Base-by-base conservation (phyloP, 2,888 invertebrate genomes). In the Oxystoma pomonae region DNA sequence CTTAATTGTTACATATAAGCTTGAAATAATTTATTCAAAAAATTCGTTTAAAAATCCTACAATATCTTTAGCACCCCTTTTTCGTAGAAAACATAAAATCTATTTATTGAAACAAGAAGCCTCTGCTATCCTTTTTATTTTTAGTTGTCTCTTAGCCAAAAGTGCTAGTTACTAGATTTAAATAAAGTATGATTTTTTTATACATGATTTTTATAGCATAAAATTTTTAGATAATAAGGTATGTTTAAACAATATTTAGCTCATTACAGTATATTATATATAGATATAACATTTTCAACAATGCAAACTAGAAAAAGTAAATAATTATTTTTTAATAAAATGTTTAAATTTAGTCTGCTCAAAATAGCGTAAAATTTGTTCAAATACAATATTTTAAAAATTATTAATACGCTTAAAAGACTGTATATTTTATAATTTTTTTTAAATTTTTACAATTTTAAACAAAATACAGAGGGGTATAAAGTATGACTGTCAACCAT, bases 241-340 rank as follows among this genome's bases (percentile, higher is more conserved):
- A 57, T 65, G 63, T 67, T 63, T 21, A 65, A 69, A 71, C 69
- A 69, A 65, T 66, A 71, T 72, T 69, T 70, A 71, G 74, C 74
- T 75, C 74, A 75, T 73, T 69, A 63, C 65, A 65, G 66, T 66
- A 69, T 72, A 68, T 68, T 72, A 68, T 67, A 68, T 72, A 70
- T 72, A 66, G 67, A 73, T 35, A 35, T 35, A 35, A 12, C 5
- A 76, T 76, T 76, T 76, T 75, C 75, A 75, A 76, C 75, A 76
- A 76, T 76, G 76, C 76, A 75, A 76, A 75, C 72, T 74, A 69
- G 75, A 75, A 35, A 7, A 7, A 7, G 3, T 35, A 35, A 35
- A 35, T 7, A 35, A 35, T 35, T 35, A 35, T 7, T 35, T 35
- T 35, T 35, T 7, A 35, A 12, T 35, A 35, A 35, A 35, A 35